phyloP scores from a whole-genome alignment of 1,140 invertebrate species.

The Heliothis subflexa region DNA sequence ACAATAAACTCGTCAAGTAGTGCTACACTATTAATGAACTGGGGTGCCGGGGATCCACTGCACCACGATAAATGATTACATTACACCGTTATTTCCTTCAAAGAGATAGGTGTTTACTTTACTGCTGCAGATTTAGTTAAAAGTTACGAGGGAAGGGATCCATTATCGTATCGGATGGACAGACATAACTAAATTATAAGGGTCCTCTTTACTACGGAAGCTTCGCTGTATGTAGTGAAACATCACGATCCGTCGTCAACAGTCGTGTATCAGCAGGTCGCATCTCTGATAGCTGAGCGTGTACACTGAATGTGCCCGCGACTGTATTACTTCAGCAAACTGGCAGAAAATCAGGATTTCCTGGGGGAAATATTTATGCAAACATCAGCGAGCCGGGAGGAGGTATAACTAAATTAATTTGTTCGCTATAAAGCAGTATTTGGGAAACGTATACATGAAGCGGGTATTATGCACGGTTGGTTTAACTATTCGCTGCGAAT shows the following conservation, averaged over 20 bases:
- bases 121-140: background rate
- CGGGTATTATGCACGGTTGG: background rate
- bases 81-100: too few relatives aligned
- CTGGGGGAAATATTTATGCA: constrained; percentile 14
- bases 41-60: too few relatives aligned
- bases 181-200: constrained; percentile 16
- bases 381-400: background rate
- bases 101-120: background rate
- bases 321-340: background rate
- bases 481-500: background rate
- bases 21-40: background rate
- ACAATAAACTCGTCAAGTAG: constrained; percentile 1
- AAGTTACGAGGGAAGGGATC: background rate
- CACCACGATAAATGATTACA: too few relatives aligned
- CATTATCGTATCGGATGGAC: background rate
- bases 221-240: constrained; percentile 1
- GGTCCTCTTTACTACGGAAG: background rate
- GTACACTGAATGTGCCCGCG: background rate
- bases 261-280: background rate
- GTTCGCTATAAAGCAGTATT: constrained; percentile 17
- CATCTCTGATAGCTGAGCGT: background rate
- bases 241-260: constrained; percentile 2
- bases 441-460: constrained; percentile 16
- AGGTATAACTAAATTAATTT: constrained; percentile 18
- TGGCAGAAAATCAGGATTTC: background rate